Evolutionary conservation across 1,140 invertebrate genomes (phyloP).

Genomic region (Gryllus bimaculatus): DNA sequence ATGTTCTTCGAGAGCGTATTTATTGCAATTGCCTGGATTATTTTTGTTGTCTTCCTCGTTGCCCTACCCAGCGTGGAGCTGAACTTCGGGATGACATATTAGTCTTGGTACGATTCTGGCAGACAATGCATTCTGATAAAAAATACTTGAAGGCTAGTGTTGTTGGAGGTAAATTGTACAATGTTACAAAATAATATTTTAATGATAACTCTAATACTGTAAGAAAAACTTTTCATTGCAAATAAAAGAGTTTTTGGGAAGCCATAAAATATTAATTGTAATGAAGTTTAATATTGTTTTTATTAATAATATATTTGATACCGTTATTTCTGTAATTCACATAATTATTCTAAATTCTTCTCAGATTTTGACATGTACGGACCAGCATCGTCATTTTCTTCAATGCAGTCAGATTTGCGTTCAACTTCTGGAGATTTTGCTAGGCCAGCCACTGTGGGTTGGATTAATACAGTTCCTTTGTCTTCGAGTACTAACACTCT

Average conservation of each 20-base stretch:
- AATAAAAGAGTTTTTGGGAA: no score
- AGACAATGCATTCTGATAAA: constrained; percentile 90
- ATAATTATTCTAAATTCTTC: not conserved
- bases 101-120: constrained; percentile 90
- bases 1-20: constrained; percentile 85
- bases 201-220: no score
- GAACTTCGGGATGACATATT: constrained; percentile 82
- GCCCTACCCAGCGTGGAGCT: constrained; percentile 67
- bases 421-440: constrained; percentile 18
- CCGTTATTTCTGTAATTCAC: no score
- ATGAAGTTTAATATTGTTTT: no score
- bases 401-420: constrained; percentile 18
- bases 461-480: constrained; percentile 82
- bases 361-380: constrained; percentile 23
- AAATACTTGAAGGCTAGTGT: constrained; percentile 83
- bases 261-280: no score
- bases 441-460: constrained; percentile 54
- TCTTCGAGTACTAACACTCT: constrained; percentile 60
- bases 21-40: constrained; percentile 93
- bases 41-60: constrained; percentile 77
- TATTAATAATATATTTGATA: no score
- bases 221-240: no score
- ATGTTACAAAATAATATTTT: constrained; percentile 15
- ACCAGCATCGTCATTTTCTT: constrained; percentile 15
- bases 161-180: constrained; percentile 41